Percentiles rank a stretch among this genome's conserved stretches.
These are phyloP conservation scores for Calliphora vomitoria DNA, from an alignment of 2,888 invertebrate genomes.

Conservation along the genomic window DNA sequence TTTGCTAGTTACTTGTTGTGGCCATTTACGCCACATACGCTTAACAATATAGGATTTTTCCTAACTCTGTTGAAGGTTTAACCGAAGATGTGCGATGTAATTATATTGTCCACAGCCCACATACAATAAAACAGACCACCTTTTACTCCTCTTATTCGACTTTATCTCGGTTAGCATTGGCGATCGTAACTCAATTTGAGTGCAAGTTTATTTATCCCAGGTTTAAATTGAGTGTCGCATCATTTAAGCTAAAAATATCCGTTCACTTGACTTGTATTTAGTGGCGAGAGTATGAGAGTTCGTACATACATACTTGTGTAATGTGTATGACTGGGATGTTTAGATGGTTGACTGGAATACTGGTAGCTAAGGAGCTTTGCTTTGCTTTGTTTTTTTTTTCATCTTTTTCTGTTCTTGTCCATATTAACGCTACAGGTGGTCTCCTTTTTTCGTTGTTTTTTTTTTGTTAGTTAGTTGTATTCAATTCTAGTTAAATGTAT, in stretches of 20 bases:
- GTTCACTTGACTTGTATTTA: conserved; percentile 43
- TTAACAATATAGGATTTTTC: conserved; percentile 13
- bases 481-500: conserved; percentile 44
- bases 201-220: conserved; percentile 57
- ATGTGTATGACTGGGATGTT: neutral
- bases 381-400: conserved; percentile 37
- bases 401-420: conserved; percentile 24
- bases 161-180: conserved; percentile 55
- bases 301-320: neutral
- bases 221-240: conserved; percentile 70
- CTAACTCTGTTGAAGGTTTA: conserved; percentile 37
- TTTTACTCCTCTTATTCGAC: conserved; percentile 64
- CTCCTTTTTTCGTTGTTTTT: conserved; percentile 35
- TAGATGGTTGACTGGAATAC: conserved; percentile 50
- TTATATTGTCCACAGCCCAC: conserved; percentile 76
- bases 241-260: conserved; percentile 57
- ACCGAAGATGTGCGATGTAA: conserved; percentile 75
- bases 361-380: conserved; percentile 69
- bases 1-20: conserved; percentile 45
- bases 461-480: conserved; percentile 37
- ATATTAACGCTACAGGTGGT: conserved; percentile 76
- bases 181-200: conserved; percentile 70
- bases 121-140: conserved; percentile 67
- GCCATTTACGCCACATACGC: neutral
- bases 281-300: neutral